Base-by-base conservation (phyloP, 2,797 vertebrate species). In the Clarias pachynema region DNA sequence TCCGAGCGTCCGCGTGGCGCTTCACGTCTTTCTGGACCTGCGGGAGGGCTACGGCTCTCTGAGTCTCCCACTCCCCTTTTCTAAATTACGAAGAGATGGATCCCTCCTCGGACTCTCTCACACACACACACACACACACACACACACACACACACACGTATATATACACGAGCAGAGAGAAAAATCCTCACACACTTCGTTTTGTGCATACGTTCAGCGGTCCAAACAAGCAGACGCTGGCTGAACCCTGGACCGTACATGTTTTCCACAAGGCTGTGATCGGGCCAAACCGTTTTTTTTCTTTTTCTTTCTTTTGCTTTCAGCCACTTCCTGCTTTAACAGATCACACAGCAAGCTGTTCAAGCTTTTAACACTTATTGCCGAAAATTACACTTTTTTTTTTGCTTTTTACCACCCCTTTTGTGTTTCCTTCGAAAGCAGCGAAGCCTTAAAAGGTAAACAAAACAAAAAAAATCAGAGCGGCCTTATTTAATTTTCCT, bases 21-120 rank as follows among this genome's bases (percentile, higher is more conserved):
- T 91, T 59, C n/a, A 62, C 69, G 81, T 85, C 90, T 93, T 91
- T 93, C 88, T 91, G 94, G 93, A 93, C 89, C 88, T 90, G 89
- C 65, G 89, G 86, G 93, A 92, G 91, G 94, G 94, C 96, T 95
- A 93, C 94, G 94, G 93, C 91, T 93, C 90, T 87, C 90, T 89
- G 91, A 91, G 89, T 90, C 87, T 83, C 81, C 73, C 31, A 15
- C 37, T 29, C 66, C 66, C 69, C 66, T 40, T 79, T 79, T 72
- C 7, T 24, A 26, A 90, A 91, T 83, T 87, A 9, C 18, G 59
- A 85, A 85, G 88, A 85, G 66, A 72, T 79, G 66, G 62, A 62
- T 53, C 26, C 60, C 2, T 24, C 12, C 72, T 53, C 62, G 22
- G 65, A 6, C 34, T 26, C 26, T 56, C 44, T 53, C 72, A 56